Evolutionary conservation across 2,888 invertebrate genomes (phyloP).

Genomic region (Andrena camellia): DNA sequence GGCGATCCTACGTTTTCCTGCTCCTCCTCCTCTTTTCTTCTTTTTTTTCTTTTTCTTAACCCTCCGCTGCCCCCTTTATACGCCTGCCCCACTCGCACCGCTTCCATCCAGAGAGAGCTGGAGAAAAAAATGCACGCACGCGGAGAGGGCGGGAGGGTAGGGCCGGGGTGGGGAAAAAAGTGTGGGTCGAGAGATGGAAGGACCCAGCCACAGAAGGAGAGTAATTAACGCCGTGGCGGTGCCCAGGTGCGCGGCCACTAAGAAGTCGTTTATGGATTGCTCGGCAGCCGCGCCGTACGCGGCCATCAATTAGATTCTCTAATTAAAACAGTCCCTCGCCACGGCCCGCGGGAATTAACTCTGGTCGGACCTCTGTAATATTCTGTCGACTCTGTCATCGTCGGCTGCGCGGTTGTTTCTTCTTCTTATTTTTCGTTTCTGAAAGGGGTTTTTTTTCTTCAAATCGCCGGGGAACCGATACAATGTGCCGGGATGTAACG

Average conservation of each 20-base stretch:
- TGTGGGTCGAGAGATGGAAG: slow-evolving; percentile 74
- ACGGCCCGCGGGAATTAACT: slow-evolving; percentile 63
- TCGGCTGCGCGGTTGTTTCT: slow-evolving; percentile 24
- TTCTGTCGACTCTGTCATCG: slow-evolving; percentile 68
- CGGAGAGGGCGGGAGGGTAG: slow-evolving; percentile 76
- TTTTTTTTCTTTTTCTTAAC: slow-evolving; percentile 31
- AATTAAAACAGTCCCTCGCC: slow-evolving; percentile 75
- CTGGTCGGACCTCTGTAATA: slow-evolving; percentile 44
- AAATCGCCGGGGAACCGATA: slow-evolving; percentile 14
- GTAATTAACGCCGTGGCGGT: slow-evolving; percentile 85
- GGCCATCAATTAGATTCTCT: slow-evolving; percentile 77
- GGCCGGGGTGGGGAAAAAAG: slow-evolving; percentile 87
- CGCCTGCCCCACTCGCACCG: slow-evolving; percentile 55
- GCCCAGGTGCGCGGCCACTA: slow-evolving; percentile 74
- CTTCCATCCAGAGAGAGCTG: slow-evolving; percentile 36
- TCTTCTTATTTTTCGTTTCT: slow-evolving; percentile 2
- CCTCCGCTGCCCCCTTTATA: slow-evolving; percentile 57
- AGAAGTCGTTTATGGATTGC: slow-evolving; percentile 78
- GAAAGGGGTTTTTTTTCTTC: background rate
- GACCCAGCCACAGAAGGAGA: slow-evolving; percentile 86
- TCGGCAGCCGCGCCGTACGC: slow-evolving; percentile 65
- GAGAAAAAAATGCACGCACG: background rate
- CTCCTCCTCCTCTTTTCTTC: slow-evolving; percentile 17
- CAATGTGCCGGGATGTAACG: slow-evolving; percentile 20
- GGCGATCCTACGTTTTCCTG: slow-evolving; percentile 5